phyloP scores from a whole-genome alignment of 2,888 invertebrate genomes.

The Pandemis corylana region DNA sequence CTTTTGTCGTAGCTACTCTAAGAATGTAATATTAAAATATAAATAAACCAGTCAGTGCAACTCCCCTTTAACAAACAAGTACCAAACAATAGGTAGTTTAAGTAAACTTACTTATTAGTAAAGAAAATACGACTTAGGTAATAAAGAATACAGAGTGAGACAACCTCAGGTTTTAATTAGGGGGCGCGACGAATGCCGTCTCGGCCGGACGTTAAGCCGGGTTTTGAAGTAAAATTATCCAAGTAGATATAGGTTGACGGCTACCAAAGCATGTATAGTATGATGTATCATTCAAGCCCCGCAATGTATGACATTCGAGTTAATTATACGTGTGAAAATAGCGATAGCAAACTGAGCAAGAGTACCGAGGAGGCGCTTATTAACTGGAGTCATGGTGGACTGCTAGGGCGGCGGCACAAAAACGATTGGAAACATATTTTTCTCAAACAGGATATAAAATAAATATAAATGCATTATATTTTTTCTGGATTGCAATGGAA shows the following conservation, averaged over 20 bases:
- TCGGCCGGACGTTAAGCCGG: slow-evolving; percentile 50
- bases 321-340: no score
- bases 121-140: slow-evolving; percentile 37
- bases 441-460: background rate
- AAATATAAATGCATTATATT: no score
- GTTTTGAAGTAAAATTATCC: no score
- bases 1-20: no score
- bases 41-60: background rate
- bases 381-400: slow-evolving; percentile 44
- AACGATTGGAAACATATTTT: slow-evolving; percentile 1
- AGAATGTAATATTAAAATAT: no score
- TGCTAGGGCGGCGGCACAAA: slow-evolving; percentile 24
- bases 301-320: no score
- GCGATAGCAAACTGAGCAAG: slow-evolving; percentile 52
- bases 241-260: no score
- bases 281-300: no score
- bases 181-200: slow-evolving; percentile 61
- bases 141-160: slow-evolving; percentile 51
- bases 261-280: no score
- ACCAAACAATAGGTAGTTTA: slow-evolving; percentile 34
- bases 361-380: slow-evolving; percentile 62
- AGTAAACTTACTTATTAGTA: slow-evolving; percentile 32
- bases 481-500: no score
- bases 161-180: slow-evolving; percentile 68
- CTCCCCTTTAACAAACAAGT: background rate